These are phyloP conservation scores for Danaus melanippus DNA, from an alignment of 1,140 invertebrate genomes.

Conservation along the genomic window DNA sequence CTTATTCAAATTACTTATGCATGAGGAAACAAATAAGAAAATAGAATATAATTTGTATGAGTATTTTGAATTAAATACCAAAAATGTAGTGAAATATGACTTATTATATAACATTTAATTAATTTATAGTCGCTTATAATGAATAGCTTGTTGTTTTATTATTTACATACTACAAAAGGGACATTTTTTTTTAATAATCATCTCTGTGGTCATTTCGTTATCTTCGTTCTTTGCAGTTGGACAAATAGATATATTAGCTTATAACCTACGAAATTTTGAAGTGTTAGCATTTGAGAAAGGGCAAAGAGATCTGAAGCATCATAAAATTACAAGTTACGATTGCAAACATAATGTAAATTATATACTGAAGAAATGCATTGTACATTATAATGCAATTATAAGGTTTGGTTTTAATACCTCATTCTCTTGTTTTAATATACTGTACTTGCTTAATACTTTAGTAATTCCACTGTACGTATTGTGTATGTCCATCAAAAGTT, in stretches of 20 bases:
- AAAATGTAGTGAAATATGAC: too few relatives aligned
- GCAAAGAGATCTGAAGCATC: conserved; percentile 22
- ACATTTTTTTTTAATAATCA: too few relatives aligned
- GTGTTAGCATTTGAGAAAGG: conserved; percentile 38
- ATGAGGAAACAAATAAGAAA: too few relatives aligned
- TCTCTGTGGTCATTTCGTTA: neutral
- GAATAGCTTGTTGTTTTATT: too few relatives aligned
- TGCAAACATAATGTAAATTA: conserved; percentile 28
- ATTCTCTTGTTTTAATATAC: too few relatives aligned
- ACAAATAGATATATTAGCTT: conserved; percentile 64
- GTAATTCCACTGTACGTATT: too few relatives aligned
- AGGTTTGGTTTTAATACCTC: conserved; percentile 25
- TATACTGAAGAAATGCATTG: conserved; percentile 53
- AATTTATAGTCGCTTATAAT: too few relatives aligned
- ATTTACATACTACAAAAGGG: too few relatives aligned
- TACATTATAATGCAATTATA: conserved; percentile 60
- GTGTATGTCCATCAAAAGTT: too few relatives aligned
- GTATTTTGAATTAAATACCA: neutral
- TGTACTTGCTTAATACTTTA: too few relatives aligned
- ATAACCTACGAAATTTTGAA: conserved; percentile 59
- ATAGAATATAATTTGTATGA: neutral
- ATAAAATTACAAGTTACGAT: conserved; percentile 18
- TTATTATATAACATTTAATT: too few relatives aligned
- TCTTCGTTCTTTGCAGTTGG: conserved; percentile 54
- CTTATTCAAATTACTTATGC: too few relatives aligned